Evolutionary conservation across 2,888 invertebrate genomes (phyloP).

Genomic region (Macaria liturata): DNA sequence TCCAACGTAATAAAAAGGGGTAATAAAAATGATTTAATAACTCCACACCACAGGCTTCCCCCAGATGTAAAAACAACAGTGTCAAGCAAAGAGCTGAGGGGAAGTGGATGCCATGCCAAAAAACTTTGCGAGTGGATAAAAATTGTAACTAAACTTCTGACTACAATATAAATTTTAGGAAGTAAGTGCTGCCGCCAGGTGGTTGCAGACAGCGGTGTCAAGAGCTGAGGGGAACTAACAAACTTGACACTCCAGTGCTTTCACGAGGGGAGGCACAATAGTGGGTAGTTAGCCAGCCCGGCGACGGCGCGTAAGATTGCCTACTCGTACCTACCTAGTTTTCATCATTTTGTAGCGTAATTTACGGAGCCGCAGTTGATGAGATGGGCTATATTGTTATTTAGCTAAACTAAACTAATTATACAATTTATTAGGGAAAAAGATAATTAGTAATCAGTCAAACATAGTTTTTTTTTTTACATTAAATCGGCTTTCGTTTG

Average conservation of each 20-base stretch:
- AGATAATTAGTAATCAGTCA: too few relatives aligned
- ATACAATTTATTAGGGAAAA: too few relatives aligned
- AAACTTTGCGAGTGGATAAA: too few relatives aligned
- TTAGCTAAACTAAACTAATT: too few relatives aligned
- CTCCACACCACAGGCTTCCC: slow-evolving; percentile 14
- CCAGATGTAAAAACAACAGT: slow-evolving; percentile 29
- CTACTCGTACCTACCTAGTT: slow-evolving; percentile 22
- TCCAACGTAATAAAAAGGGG: slow-evolving; percentile 1
- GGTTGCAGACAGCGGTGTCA: not conserved
- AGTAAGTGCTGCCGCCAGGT: too few relatives aligned
- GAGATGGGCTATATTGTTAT: too few relatives aligned
- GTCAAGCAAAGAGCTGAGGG: slow-evolving; percentile 39
- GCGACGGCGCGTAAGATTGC: slow-evolving; percentile 50
- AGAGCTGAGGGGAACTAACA: slow-evolving; percentile 47
- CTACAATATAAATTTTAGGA: too few relatives aligned
- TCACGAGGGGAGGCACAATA: slow-evolving; percentile 42
- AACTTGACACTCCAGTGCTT: slow-evolving; percentile 50
- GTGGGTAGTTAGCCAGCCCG: slow-evolving; percentile 40
- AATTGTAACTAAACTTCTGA: too few relatives aligned
- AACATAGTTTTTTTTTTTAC: too few relatives aligned
- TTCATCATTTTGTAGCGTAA: not conserved
- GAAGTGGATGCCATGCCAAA: slow-evolving; percentile 20
- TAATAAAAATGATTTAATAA: slow-evolving; percentile 21
- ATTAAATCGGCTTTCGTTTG: too few relatives aligned
- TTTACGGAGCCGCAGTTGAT: too few relatives aligned